phyloP scores from a whole-genome alignment of 2,888 invertebrate species.

The Orthosia incerta region DNA sequence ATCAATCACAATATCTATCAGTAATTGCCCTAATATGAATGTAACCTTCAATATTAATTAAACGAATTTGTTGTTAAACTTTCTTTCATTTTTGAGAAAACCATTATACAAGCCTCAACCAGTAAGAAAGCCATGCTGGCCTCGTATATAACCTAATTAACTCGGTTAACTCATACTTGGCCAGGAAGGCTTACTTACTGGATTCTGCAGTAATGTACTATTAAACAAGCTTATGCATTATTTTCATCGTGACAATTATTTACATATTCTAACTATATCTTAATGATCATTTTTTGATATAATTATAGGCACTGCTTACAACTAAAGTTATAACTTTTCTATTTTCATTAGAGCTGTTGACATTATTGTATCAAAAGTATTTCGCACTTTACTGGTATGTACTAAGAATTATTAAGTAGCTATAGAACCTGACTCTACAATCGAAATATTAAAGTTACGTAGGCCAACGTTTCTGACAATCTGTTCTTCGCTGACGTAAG shows the following conservation, averaged over 20 bases:
- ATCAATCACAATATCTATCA: too few species aligned
- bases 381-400: not conserved
- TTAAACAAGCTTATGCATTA: not conserved
- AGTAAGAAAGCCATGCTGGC: too few species aligned
- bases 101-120: too few species aligned
- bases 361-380: conserved; percentile 31
- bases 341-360: conserved; percentile 2
- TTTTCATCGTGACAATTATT: conserved; percentile 8
- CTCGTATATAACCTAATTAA: too few species aligned
- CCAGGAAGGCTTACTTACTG: too few species aligned
- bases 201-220: too few species aligned
- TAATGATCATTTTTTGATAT: conserved; percentile 16
- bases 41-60: too few species aligned
- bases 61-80: too few species aligned
- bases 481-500: conserved; percentile 45
- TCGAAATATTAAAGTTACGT: conserved; percentile 61
- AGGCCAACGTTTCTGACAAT: conserved; percentile 36
- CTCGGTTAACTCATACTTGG: too few species aligned
- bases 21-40: too few species aligned
- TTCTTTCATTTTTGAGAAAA: too few species aligned
- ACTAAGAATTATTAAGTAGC: conserved; percentile 13
- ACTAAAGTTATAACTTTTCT: conserved; percentile 17
- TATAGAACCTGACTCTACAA: conserved; percentile 29
- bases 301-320: conserved; percentile 37
- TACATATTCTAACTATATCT: conserved; percentile 27